Percentiles rank a stretch among this genome's conserved stretches.
phyloP scores from a whole-genome alignment of 1,140 invertebrate species.

The Neocloeon triangulifer region DNA sequence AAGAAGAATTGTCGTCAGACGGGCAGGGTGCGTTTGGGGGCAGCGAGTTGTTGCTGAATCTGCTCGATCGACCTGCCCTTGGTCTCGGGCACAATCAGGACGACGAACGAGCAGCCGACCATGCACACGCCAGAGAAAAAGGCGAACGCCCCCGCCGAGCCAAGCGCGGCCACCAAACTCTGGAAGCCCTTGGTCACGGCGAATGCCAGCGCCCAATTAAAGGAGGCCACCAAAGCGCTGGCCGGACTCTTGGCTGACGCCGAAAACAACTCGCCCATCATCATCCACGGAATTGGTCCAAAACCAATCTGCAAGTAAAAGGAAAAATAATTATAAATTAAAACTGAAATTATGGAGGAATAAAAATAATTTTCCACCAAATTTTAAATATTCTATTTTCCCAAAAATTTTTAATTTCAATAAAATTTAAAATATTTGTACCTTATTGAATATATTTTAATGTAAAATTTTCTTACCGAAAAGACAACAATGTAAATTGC shows the following conservation, averaged over 20 bases:
- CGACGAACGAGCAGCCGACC: conserved; percentile 26
- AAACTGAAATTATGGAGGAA: no score
- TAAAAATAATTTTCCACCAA: no score
- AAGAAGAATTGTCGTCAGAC: no score
- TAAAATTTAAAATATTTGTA: no score
- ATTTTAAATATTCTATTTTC: no score
- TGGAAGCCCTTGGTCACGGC: conserved; percentile 14
- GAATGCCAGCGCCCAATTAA: conserved; percentile 6
- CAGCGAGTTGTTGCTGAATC: conserved; percentile 29
- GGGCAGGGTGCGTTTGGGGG: no score
- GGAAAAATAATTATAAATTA: no score
- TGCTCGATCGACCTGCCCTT: conserved; percentile 43
- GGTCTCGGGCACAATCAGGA: conserved; percentile 44
- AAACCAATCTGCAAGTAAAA: conserved; percentile 21
- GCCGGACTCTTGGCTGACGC: neutral
- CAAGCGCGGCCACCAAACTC: conserved; percentile 18
- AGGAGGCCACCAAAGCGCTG: neutral
- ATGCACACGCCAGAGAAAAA: conserved; percentile 26
- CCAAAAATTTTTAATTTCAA: no score
- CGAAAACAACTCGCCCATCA: conserved; percentile 13
- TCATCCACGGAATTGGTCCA: conserved; percentile 15
- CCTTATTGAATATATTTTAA: no score
- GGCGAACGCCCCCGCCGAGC: conserved; percentile 26
- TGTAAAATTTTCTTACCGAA: no score
- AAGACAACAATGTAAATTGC: conserved; percentile 12